These are phyloP conservation scores for Lasioglossum albipes DNA, from an alignment of 1,140 invertebrate genomes.

Conservation along the genomic window DNA sequence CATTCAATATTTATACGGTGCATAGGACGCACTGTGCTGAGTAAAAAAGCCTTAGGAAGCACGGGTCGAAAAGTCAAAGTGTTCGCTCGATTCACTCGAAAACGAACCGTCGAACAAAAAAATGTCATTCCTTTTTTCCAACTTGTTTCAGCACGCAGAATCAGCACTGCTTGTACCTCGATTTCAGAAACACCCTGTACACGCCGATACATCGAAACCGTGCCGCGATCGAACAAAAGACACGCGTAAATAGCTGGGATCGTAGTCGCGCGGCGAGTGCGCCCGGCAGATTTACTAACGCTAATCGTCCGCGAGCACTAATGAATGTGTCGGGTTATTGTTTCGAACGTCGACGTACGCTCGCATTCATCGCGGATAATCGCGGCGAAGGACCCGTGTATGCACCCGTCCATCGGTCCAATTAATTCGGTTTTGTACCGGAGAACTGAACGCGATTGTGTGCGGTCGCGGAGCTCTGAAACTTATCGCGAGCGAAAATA, in stretches of 20 bases:
- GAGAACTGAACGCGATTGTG: conserved; percentile 13
- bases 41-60: no score
- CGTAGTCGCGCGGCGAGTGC: background rate
- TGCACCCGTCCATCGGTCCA: conserved; percentile 1
- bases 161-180: no score
- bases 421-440: conserved; percentile 29
- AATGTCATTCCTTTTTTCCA: no score
- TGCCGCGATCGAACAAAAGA: conserved; percentile 26
- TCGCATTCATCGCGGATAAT: conserved; percentile 8
- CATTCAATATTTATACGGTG: no score
- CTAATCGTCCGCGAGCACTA: conserved; percentile 39
- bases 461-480: background rate
- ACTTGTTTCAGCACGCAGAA: no score
- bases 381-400: background rate
- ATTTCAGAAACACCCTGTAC: background rate
- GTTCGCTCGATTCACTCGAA: no score
- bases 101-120: no score
- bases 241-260: conserved; percentile 36
- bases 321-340: conserved; percentile 41
- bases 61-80: no score
- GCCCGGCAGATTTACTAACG: conserved; percentile 32
- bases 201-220: background rate
- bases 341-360: conserved; percentile 6
- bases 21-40: no score
- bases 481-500: conserved; percentile 7